Evolutionary conservation across 2,888 invertebrate species (phyloP), one percentile per base, ranked within the genome.

Genomic region (Buathra laborator): DNA sequence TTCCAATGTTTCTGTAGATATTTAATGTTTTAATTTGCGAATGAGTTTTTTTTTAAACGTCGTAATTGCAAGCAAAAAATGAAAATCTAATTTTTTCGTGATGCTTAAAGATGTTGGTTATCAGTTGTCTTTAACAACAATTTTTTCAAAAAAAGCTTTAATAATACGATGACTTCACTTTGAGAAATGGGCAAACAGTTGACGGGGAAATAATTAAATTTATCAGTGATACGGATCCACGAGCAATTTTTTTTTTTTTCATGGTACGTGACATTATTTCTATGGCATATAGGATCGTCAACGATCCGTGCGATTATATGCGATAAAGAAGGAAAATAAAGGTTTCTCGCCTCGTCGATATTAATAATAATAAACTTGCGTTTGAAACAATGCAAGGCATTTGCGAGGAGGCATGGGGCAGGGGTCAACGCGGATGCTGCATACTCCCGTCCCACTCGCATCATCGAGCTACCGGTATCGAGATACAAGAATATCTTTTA

Each of bases 361-460:
- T 56, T 67, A 68, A 78, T 81, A 78, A 81, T 81, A 81, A 84
- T 70, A 70, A 81, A 74, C 46, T 71, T 29, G 77, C 32, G 74
- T 46, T 59, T 24, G 71, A 70, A 75, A 84, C 81, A 84, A 84
- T 81, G 84, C 74, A 37, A 81, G 74, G 81, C 48, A 81, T 81
- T 81, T 70, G 71, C 62, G 78, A 67, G 84, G 37, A 81, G 81
- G 84, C 74, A 70, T 78, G 81, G 81, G 72, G 72, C 84, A 81
- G 78, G 78, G 81, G 78, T 81, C 67, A 84, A 81, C 70, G 64
- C 70, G 81, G 78, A 84, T 78, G 78, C 84, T 72, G 74, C 74
- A 74, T 66, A 78, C 53, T 81, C 32, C 10, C 81, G 51, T 75
- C 84, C 84, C 78, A 81, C 78, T 53, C 70, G 72, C 46, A 53